phyloP scores from a whole-genome alignment of 1,140 invertebrate genomes.

The Uloborus diversus region DNA sequence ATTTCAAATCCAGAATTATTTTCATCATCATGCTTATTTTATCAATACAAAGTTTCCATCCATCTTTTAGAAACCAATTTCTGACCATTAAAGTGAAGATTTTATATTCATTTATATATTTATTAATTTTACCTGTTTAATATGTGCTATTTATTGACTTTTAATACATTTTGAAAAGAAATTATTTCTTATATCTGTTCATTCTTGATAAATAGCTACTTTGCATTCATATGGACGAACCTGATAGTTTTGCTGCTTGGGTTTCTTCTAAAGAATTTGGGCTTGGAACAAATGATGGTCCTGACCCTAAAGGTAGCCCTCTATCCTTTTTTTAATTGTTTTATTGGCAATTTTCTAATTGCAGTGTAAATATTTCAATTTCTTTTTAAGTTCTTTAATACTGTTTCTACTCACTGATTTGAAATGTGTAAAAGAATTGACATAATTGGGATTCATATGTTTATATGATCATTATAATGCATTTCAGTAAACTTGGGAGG shows the following conservation, averaged over 20 bases:
- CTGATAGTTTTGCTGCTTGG: constrained; percentile 98
- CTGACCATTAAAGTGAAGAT: too few species aligned
- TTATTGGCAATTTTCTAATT: too few species aligned
- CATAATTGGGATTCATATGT: not conserved
- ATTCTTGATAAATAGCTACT: too few species aligned
- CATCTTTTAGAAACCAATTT: too few species aligned
- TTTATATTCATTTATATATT: not conserved
- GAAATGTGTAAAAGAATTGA: too few species aligned
- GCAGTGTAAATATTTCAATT: not conserved
- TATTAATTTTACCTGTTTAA: not conserved
- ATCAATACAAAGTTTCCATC: too few species aligned
- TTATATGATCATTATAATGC: not conserved
- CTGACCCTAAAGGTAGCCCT: constrained; percentile 83
- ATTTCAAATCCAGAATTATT: too few species aligned
- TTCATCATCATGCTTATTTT: too few species aligned
- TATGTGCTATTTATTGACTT: not conserved
- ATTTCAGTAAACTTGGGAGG: constrained; percentile 94
- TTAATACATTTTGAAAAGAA: not conserved
- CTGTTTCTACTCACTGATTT: too few species aligned
- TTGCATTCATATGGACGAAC: constrained; percentile 97
- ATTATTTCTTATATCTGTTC: too few species aligned
- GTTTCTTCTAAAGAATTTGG: constrained; percentile 95
- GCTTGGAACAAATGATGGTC: constrained; percentile 77
- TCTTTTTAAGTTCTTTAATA: not conserved
- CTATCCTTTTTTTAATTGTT: too few species aligned